Conservation (phyloP, 2,888 invertebrate genomes). For the Lepidochitona cinerea region DNA sequence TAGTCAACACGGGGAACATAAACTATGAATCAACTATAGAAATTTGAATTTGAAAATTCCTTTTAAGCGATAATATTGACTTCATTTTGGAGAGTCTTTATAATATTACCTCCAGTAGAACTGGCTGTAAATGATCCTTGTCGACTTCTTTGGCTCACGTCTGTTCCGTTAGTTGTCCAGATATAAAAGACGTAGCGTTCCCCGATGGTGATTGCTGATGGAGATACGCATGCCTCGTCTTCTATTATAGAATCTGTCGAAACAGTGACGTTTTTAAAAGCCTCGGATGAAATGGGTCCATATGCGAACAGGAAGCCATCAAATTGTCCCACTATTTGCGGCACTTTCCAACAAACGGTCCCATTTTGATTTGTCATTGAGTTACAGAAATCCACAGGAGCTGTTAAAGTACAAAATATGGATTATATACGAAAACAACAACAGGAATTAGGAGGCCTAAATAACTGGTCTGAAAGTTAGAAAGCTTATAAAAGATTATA, state of each 20-base stretch:
- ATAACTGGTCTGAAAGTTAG: no score
- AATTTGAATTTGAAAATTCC: background rate
- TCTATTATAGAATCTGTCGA: background rate
- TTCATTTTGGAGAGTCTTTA: background rate
- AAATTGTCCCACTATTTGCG: background rate
- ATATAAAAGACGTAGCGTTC: background rate
- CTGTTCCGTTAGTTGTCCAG: background rate
- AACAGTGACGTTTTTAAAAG: background rate
- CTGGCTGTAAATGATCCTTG: background rate
- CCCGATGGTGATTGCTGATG: background rate
- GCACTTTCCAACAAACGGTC: slow-evolving; percentile 2
- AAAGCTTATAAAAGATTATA: background rate
- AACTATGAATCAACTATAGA: no score
- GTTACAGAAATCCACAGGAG: background rate
- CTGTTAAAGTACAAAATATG: no score
- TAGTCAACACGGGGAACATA: no score
- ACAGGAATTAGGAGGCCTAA: no score
- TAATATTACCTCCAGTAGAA: background rate
- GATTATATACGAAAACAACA: no score
- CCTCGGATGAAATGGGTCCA: background rate
- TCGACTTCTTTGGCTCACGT: background rate
- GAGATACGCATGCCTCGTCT: background rate
- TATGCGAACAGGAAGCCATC: background rate
- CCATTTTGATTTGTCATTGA: background rate
- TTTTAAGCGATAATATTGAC: no score